Evolutionary conservation across 2,888 invertebrate species (phyloP).

Genomic region (Auanema freiburgensis): DNA sequence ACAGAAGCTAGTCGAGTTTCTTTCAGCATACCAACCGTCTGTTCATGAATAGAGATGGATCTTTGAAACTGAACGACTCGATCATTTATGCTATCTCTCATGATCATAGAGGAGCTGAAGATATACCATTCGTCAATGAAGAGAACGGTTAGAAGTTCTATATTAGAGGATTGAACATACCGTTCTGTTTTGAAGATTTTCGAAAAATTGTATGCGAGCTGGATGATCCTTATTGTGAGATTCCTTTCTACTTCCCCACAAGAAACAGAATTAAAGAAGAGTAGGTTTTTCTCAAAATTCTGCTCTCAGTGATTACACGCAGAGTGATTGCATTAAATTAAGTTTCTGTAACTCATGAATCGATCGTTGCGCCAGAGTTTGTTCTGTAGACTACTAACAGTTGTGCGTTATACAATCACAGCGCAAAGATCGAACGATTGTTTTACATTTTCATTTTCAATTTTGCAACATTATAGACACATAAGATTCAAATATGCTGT

Average conservation of each 20-base stretch:
- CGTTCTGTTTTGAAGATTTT: slow-evolving; percentile 21
- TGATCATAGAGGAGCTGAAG: slow-evolving; percentile 47
- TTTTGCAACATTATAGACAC: slow-evolving; percentile 22
- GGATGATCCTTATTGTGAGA: slow-evolving; percentile 43
- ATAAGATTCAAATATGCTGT: slow-evolving; percentile 32
- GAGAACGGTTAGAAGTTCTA: slow-evolving; percentile 21
- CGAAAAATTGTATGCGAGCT: slow-evolving; percentile 23
- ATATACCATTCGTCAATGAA: slow-evolving; percentile 48
- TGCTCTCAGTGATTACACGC: too few relatives aligned
- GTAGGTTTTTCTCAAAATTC: slow-evolving; percentile 1
- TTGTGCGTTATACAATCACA: not conserved
- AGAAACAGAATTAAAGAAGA: slow-evolving; percentile 30
- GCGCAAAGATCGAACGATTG: not conserved
- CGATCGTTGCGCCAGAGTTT: too few relatives aligned
- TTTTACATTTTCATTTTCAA: not conserved
- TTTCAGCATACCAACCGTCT: slow-evolving; percentile 49
- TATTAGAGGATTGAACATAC: not conserved
- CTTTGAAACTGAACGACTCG: slow-evolving; percentile 25
- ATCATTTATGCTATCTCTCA: slow-evolving; percentile 47
- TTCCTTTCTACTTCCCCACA: slow-evolving; percentile 49
- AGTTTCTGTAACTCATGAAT: too few relatives aligned
- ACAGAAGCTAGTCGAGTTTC: slow-evolving; percentile 2
- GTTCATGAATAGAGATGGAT: slow-evolving; percentile 31
- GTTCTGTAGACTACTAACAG: too few relatives aligned
- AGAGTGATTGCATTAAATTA: too few relatives aligned